phyloP scores from a whole-genome alignment of 2,888 invertebrate species.

The Steinernema carpocapsae region DNA sequence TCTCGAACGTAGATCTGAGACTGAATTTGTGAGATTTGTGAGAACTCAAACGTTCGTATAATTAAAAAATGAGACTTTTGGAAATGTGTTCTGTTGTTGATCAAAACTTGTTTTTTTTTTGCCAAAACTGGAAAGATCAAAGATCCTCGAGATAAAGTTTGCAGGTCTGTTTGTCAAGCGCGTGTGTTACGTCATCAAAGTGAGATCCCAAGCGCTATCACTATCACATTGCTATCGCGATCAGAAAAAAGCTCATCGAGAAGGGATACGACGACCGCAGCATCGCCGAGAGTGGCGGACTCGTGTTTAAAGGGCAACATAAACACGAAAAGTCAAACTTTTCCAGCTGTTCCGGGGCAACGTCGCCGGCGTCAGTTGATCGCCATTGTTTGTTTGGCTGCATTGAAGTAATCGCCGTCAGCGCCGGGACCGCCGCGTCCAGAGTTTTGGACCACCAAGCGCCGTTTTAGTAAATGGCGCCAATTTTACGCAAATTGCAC shows the following conservation, averaged over 20 bases:
- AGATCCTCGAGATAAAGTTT: not conserved
- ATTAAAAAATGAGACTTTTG: no score
- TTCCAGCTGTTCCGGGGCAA: not conserved
- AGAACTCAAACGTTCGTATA: no score
- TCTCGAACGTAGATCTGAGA: no score
- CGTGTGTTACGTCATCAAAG: no score
- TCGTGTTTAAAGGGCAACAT: constrained; percentile 25
- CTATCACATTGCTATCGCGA: not conserved
- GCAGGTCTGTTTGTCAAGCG: no score
- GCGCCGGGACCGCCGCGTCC: not conserved
- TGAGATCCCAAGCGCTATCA: no score
- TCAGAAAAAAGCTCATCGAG: not conserved
- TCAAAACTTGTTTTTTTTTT: no score
- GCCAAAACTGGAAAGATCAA: no score
- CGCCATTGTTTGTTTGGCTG: constrained; percentile 17
- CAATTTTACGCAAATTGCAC: constrained; percentile 34
- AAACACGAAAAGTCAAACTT: constrained; percentile 30
- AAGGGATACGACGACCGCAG: not conserved
- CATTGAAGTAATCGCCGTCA: constrained; percentile 26
- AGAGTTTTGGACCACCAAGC: constrained; percentile 24
- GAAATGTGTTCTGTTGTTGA: no score
- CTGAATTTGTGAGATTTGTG: no score
- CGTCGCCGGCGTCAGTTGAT: constrained; percentile 32
- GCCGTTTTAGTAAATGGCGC: constrained; percentile 35
- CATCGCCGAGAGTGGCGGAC: constrained; percentile 1